Base-by-base conservation (phyloP, 2,888 invertebrate genomes). In the Cyrtodaria siliqua region DNA sequence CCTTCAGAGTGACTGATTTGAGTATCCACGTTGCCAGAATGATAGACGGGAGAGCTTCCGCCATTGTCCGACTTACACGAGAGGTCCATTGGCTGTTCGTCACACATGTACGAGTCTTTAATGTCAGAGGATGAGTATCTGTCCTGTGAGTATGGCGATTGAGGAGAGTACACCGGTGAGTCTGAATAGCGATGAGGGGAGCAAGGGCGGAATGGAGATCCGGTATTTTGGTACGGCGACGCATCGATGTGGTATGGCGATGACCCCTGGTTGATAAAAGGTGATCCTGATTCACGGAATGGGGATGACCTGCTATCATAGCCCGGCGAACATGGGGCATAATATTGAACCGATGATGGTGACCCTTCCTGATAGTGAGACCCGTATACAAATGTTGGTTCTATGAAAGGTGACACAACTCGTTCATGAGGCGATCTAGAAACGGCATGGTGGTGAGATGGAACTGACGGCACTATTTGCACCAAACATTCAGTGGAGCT, bases 31-130 rank as follows among this genome's bases (percentile, higher is more conserved):
- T 33, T 29, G 9, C 40, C 29, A 3, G 63, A 53, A 1, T 33
- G 6, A 33, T 33, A 33, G 6, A 6, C 44, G 44, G 16, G 44
- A 44, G 44, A 44, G 16, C 16, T 6, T 16, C 44, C 44, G n/a
- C 16, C 44, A 62, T 26, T 77, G 53, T 64, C 75, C 33, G 57
- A 33, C 78, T 89, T 90, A 63, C 85, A 86, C 6, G 90, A 90
- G 23, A 91, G 74, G 71, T 91, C 91, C 68, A 91, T 91, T 2
- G 91, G 91, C 64, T 91, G 87, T 16, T 77, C 82, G 57, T 85
- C 83, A 24, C 24, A 14, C 12, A 42, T 44, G n/a, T 44, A 61
- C 20, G 42, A 44, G 23, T 52, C 61, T 50, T 38, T 52, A 59
- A 23, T 38, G 53, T 33, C 59, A 50, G 42, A 42, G 60, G 33